A percentile compares a stretch with the other conserved stretches of the same genome.
These are phyloP conservation scores for Camponotus vicinus DNA, from an alignment of 1,140 invertebrate species.

Conservation along the genomic window DNA sequence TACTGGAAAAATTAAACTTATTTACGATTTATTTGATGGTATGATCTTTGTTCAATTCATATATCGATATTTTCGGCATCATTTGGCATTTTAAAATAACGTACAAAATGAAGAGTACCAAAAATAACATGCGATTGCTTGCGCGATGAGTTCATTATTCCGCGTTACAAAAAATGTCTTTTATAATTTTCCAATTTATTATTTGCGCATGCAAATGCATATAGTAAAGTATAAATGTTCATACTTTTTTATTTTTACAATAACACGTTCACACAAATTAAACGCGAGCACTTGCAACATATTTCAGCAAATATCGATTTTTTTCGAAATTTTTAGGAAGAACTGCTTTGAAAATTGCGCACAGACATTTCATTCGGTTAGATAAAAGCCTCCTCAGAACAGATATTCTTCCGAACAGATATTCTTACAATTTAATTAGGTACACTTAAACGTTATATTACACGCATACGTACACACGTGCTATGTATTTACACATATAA, in stretches of 20 bases:
- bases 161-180: neutral
- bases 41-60: neutral
- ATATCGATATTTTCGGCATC: neutral
- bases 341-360: no score
- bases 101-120: neutral
- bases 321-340: neutral
- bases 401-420: conserved; percentile 4
- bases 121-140: neutral
- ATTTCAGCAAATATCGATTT: neutral
- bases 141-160: neutral
- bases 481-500: conserved; percentile 68
- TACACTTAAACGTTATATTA: conserved; percentile 67
- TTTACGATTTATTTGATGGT: neutral
- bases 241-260: neutral
- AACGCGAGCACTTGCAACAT: neutral
- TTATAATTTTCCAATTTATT: neutral
- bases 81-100: neutral
- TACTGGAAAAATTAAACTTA: no score
- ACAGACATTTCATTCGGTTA: no score
- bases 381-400: no score
- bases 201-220: neutral
- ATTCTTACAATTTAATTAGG: conserved; percentile 75
- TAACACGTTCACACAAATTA: neutral
- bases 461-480: conserved; percentile 14
- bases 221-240: neutral